Base-by-base conservation (phyloP, 2,797 vertebrate species). In the Eupleurogrammus muticus region DNA sequence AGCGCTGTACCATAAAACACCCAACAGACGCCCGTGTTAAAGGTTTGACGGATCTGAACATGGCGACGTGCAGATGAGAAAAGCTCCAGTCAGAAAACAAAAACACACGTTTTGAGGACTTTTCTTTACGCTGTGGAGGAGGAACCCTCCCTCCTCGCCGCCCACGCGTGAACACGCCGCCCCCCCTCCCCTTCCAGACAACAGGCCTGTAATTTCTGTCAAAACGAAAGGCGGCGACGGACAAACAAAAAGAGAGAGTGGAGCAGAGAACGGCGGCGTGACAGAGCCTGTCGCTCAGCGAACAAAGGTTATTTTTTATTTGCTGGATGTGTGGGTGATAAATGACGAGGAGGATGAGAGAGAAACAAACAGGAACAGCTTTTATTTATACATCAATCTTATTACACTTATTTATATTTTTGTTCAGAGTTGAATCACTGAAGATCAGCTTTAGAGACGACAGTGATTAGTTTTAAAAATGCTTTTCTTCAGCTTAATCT, bases 81-180 rank as follows among this genome's bases (percentile, higher is more conserved):
- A 36, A n/a, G 19, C n/a, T 11, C 20, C 16, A 58, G 49, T 17
- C 19, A 47, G 47, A 65, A 28, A n/a, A n/a, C n/a, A n/a, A n/a
- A n/a, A n/a, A n/a, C n/a, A n/a, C n/a, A n/a, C n/a, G n/a, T n/a
- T n/a, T 28, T 21, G 48, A 57, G 47, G 36, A 9, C 40, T 23
- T 35, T 14, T 64, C 40, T 52, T 68, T 32, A 57, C 4, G 42
- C 55, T 57, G 77, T 23, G 72, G 66, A 70, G 83, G 81, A 84
- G 58, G 82, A 5, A 34, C 60, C 14, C 28, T 50, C 59, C 70
- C 71, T 54, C 66, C 66, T 75, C 74, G 63, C 86, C 58, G 23
- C 85, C 85, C 77, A 87, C 90, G 89, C 83, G 79, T 66, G 64
- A 85, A 83, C 3, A 78, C 53, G 74, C 66, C 68, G 70, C 38